Conservation (phyloP, 23 tunicate genomes). For the Phallusia fumigata region DNA sequence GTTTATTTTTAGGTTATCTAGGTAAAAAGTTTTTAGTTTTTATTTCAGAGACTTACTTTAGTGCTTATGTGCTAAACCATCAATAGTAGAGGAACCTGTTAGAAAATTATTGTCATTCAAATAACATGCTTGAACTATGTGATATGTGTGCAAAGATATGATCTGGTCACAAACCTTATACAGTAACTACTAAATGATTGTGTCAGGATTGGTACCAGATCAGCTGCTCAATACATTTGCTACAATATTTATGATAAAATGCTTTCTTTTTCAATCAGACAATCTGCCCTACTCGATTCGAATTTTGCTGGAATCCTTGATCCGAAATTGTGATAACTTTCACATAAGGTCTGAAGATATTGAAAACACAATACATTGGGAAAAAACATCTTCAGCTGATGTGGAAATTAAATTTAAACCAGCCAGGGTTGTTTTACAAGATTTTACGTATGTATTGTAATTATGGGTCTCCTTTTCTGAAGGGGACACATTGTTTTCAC, state of each 20-base stretch:
- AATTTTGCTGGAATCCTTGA: slow-evolving; percentile 81
- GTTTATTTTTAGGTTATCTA: too few species aligned
- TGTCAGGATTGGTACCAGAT: too few species aligned
- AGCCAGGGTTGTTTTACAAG: slow-evolving; percentile 89
- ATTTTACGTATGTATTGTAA: slow-evolving; percentile 98
- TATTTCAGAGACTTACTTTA: too few species aligned
- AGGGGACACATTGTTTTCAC: too few species aligned
- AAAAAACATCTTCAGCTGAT: slow-evolving; percentile 54
- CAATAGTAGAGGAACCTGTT: too few species aligned
- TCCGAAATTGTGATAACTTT: slow-evolving; percentile 94
- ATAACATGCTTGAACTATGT: not conserved
- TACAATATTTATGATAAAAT: not conserved
- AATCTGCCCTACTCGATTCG: slow-evolving; percentile 83
- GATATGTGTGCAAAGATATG: too few species aligned
- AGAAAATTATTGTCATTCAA: too few species aligned
- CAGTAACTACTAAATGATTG: too few species aligned
- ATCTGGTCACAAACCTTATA: too few species aligned
- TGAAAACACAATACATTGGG: slow-evolving; percentile 71
- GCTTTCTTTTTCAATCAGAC: slow-evolving; percentile 40
- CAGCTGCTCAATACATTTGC: not conserved
- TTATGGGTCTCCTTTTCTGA: too few species aligned
- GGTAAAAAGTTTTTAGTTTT: too few species aligned
- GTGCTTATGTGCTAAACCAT: too few species aligned
- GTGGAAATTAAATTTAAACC: slow-evolving; percentile 90
- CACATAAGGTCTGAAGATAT: slow-evolving; percentile 69